Conservation (phyloP, 2,113 vertebrate genomes). For the Etheostoma spectabile region DNA sequence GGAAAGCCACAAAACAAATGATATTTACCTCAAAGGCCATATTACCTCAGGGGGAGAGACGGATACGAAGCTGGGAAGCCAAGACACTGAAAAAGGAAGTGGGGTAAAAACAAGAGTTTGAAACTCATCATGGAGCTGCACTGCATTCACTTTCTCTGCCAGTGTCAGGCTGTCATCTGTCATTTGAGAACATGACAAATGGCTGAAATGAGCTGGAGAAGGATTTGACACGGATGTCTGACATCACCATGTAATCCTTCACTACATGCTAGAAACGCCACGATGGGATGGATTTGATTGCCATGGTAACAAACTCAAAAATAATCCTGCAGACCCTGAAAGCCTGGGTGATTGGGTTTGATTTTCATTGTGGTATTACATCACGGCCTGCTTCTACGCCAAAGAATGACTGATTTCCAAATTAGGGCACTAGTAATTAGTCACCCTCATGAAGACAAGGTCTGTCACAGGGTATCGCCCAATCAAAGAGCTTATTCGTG, state of each 20-base stretch:
- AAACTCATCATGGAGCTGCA: constrained; percentile 65
- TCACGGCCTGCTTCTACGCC: constrained; percentile 45
- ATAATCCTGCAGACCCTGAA: constrained; percentile 72
- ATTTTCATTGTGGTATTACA: constrained; percentile 73
- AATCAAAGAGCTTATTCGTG: constrained; percentile 58
- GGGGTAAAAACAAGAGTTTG: constrained; percentile 48
- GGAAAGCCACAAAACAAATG: constrained; percentile 80
- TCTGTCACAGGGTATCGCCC: constrained; percentile 48
- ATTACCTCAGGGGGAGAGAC: constrained; percentile 47
- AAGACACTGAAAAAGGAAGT: constrained; percentile 36
- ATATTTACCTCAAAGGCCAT: constrained; percentile 81
- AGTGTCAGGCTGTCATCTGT: constrained; percentile 71
- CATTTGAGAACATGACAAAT: constrained; percentile 68
- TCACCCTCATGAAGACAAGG: constrained; percentile 42
- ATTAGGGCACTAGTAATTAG: constrained; percentile 69
- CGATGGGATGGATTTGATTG: constrained; percentile 55
- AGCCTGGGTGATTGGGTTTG: constrained; percentile 68
- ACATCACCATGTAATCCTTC: constrained; percentile 79
- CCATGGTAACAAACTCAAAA: constrained; percentile 74
- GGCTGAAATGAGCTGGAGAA: constrained; percentile 70
- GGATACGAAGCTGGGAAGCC: constrained; percentile 21
- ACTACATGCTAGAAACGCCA: constrained; percentile 48
- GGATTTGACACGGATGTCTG: constrained; percentile 81
- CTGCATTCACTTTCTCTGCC: constrained; percentile 45
- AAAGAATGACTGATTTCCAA: constrained; percentile 66